Conservation (phyloP, 2,113 vertebrate genomes). For the Thomomys bottae region DNA sequence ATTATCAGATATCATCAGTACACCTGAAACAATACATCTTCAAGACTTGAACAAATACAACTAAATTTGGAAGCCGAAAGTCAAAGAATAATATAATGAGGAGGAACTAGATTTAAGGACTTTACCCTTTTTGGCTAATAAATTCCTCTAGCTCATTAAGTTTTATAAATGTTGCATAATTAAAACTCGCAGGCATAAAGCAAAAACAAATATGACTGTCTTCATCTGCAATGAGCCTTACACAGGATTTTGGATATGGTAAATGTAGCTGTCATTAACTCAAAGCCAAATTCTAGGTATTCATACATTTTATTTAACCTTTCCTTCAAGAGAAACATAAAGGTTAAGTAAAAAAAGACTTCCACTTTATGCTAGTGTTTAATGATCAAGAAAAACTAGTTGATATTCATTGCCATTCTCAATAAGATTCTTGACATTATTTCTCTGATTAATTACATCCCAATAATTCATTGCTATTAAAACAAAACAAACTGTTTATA, state of each 20-base stretch:
- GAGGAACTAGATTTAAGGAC: background rate
- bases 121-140: background rate
- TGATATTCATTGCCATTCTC: background rate
- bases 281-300: background rate
- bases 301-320: background rate
- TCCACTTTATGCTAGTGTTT: background rate
- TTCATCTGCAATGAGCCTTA: background rate
- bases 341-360: background rate
- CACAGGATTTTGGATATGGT: background rate
- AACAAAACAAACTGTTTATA: background rate
- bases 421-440: background rate
- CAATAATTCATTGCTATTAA: background rate
- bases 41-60: background rate
- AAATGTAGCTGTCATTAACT: background rate
- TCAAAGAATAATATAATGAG: background rate
- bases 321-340: background rate
- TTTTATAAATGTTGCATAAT: background rate
- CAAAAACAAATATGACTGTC: background rate
- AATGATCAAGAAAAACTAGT: background rate
- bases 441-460: background rate
- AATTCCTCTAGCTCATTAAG: background rate
- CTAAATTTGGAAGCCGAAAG: conserved; percentile 1
- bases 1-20: background rate
- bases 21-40: background rate
- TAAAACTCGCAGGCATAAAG: background rate